These are phyloP conservation scores for Thumatha senex DNA, from an alignment of 2,888 invertebrate genomes.

Conservation along the genomic window DNA sequence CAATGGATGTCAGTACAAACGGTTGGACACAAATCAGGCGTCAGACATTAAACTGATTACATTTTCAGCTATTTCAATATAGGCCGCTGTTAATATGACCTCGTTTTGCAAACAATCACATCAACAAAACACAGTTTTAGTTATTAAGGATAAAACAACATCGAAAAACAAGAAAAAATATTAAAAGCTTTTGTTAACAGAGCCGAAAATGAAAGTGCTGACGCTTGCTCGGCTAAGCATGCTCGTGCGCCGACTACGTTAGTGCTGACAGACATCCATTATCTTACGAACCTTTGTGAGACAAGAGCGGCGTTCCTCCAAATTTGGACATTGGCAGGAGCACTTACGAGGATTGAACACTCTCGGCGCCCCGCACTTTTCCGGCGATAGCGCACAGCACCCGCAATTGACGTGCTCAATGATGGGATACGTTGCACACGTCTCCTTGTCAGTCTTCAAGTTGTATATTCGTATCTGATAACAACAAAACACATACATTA, in stretches of 20 bases:
- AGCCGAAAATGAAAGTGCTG: constrained; percentile 38
- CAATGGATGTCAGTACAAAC: constrained; percentile 69
- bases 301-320: constrained; percentile 66
- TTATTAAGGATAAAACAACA: constrained; percentile 31
- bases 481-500: constrained; percentile 19
- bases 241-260: constrained; percentile 56
- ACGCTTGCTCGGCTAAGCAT: constrained; percentile 41
- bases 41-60: constrained; percentile 27
- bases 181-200: constrained; percentile 53
- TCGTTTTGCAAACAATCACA: constrained; percentile 25
- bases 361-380: constrained; percentile 56
- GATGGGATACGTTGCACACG: constrained; percentile 63
- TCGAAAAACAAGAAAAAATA: constrained; percentile 26
- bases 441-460: constrained; percentile 65
- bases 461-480: constrained; percentile 70
- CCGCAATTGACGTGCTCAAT: constrained; percentile 70
- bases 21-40: constrained; percentile 33
- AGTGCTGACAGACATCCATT: constrained; percentile 73
- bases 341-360: constrained; percentile 79
- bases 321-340: constrained; percentile 75
- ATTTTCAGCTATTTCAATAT: constrained; percentile 16
- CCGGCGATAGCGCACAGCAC: constrained; percentile 59
- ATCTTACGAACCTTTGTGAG: constrained; percentile 77
- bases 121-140: constrained; percentile 20
- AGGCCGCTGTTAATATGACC: constrained; percentile 32